Base-by-base conservation (phyloP, 2,113 vertebrate genomes). In the Jaculus jaculus region DNA sequence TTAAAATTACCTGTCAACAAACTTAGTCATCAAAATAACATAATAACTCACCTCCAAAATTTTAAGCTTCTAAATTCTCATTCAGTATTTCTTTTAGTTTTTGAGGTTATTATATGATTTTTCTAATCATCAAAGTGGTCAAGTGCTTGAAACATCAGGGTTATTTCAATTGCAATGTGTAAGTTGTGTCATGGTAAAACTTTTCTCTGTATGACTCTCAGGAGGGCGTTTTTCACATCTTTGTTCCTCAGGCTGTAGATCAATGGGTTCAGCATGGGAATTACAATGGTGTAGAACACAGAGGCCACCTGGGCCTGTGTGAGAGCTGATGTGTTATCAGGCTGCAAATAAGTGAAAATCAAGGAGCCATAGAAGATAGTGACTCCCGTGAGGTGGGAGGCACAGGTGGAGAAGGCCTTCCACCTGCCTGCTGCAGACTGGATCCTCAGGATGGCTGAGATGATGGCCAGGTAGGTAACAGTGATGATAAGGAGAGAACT, bases 331-430 rank as follows among this genome's bases (percentile, higher is more conserved):
- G 82, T 93, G 60, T 93, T 84, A 12, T 92, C 96, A 18, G 96
- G 95, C 60, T 93, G 92, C 47, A 97, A 16, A 30, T 97, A 97
- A 0, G 91, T 96, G 32, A 92, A 95, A 39, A 96, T 96, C 47
- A 96, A 74, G 16, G 96, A 94, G 3, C 95, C 81, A 0, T 95
- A 97, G 87, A 97, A 97, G 28, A 97, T 0, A 2, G 82, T 92
- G 15, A 97, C 96, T 0, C 92, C 94, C 3, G 21, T 58, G 12
- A 98, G 84, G 32, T 97, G 97, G 16, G 97, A 96, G 0, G 92
- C 69, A 7, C 97, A 97, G 37, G 97, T 97, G 66, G 97, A 97
- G 77, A 97, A 97, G 24, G 96, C 93, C 51, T 97, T 97, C 65
- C 63, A 79, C 68, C 94, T 93, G 26, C 95, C 91, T 42, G 89